Conservation (phyloP, 1,140 invertebrate genomes). For the Conus betulinus region DNA sequence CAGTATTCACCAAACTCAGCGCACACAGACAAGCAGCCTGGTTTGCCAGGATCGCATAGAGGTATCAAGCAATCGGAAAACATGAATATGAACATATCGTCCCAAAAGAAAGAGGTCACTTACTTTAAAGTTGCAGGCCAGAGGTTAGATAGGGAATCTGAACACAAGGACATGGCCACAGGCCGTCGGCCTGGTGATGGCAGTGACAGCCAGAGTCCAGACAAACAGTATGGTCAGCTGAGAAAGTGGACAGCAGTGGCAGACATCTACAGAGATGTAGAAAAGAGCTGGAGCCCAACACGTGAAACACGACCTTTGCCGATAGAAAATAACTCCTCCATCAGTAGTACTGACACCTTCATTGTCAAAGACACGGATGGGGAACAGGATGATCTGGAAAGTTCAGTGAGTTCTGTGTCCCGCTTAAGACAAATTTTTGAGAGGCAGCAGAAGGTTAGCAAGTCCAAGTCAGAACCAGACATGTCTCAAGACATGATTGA, state of each 20-base stretch:
- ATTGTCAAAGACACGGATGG: constrained; percentile 68
- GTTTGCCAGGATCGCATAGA: neutral
- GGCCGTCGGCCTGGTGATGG: neutral
- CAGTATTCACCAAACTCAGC: neutral
- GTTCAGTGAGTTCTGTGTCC: constrained; percentile 12
- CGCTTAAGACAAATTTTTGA: constrained; percentile 42
- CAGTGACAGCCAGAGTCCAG: neutral
- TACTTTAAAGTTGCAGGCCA: neutral
- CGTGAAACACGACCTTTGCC: neutral
- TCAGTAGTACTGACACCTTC: constrained; percentile 68
- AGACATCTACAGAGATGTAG: constrained; percentile 36
- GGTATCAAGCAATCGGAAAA: neutral
- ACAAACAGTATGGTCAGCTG: constrained; percentile 38
- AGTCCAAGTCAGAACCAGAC: constrained; percentile 61
- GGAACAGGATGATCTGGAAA: constrained; percentile 36
- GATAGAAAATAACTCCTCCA: constrained; percentile 29
- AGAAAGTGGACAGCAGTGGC: constrained; percentile 42
- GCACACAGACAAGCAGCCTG: neutral
- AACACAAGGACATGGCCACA: neutral
- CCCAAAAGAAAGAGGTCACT: neutral
- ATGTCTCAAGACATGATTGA: constrained; percentile 35
- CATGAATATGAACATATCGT: too few species aligned
- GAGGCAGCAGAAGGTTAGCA: constrained; percentile 30
- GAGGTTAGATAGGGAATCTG: neutral
- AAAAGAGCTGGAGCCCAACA: constrained; percentile 33